A percentile compares a stretch with the other conserved stretches of the same genome.
These are phyloP conservation scores for Cossypha heuglini DNA, from an alignment of 2,797 vertebrate genomes.

Conservation along the genomic window DNA sequence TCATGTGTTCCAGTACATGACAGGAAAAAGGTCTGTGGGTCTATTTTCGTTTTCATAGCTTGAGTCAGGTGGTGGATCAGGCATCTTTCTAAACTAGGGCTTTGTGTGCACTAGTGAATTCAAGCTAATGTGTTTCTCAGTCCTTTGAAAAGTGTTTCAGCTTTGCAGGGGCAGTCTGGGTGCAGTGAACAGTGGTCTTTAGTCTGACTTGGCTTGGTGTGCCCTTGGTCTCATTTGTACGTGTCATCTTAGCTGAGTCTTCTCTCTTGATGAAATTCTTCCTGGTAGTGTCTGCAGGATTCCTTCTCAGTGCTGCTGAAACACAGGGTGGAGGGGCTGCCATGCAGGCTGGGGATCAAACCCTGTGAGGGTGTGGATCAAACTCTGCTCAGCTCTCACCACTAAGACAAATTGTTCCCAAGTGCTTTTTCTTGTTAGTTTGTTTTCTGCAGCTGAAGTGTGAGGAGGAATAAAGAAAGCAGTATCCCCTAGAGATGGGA, in stretches of 20 bases:
- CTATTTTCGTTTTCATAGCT: neutral
- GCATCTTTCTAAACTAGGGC: neutral
- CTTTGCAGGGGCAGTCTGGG: neutral
- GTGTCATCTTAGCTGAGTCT: neutral
- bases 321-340: neutral
- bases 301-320: neutral
- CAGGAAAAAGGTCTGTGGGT: neutral
- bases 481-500: neutral
- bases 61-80: neutral
- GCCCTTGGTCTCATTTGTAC: neutral
- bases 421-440: neutral
- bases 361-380: neutral
- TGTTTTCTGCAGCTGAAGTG: neutral
- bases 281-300: neutral
- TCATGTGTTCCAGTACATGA: neutral
- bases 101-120: neutral
- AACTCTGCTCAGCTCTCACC: neutral
- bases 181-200: neutral
- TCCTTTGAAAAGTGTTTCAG: neutral
- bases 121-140: neutral
- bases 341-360: neutral
- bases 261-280: neutral
- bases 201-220: neutral
- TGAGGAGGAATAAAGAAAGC: neutral
- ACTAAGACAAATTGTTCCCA: neutral